These are phyloP conservation scores for Dendrocincla tyrannina DNA, from an alignment of 2,797 vertebrate species.

Conservation along the genomic window DNA sequence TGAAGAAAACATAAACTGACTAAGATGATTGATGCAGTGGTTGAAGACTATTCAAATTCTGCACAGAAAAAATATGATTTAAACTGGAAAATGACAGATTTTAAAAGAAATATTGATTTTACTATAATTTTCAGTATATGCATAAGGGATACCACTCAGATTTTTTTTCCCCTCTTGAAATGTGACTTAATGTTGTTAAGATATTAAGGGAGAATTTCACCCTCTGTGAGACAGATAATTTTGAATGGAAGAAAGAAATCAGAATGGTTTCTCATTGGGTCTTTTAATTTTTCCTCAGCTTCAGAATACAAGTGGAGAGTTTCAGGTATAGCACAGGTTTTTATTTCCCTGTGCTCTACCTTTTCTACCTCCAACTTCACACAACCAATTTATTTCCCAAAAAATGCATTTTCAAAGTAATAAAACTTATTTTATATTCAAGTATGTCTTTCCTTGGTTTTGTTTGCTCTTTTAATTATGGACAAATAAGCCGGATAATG, in stretches of 20 bases:
- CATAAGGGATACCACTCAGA: not conserved
- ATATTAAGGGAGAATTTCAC: not conserved
- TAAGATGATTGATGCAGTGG: not conserved
- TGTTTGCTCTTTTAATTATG: not conserved
- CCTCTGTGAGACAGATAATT: fast-evolving
- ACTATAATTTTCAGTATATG: not conserved
- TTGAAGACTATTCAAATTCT: not conserved
- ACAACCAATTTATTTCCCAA: not conserved
- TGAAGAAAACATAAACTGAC: not conserved
- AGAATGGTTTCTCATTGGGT: not conserved
- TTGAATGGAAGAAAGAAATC: not conserved
- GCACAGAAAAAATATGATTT: not conserved
- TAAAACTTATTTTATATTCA: not conserved
- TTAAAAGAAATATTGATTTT: not conserved
- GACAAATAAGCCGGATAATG: not conserved
- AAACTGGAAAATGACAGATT: not conserved
- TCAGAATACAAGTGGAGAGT: not conserved
- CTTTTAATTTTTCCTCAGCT: not conserved
- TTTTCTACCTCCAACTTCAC: not conserved
- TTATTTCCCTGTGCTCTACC: not conserved
- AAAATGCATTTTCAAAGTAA: not conserved
- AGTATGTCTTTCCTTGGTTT: not conserved
- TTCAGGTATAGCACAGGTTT: not conserved
- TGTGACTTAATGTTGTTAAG: not conserved
- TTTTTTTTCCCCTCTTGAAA: not conserved